Percentiles rank a stretch among this genome's conserved stretches.
phyloP scores from a whole-genome alignment of 2,113 vertebrate species.

The Ibidorhyncha struthersii region DNA sequence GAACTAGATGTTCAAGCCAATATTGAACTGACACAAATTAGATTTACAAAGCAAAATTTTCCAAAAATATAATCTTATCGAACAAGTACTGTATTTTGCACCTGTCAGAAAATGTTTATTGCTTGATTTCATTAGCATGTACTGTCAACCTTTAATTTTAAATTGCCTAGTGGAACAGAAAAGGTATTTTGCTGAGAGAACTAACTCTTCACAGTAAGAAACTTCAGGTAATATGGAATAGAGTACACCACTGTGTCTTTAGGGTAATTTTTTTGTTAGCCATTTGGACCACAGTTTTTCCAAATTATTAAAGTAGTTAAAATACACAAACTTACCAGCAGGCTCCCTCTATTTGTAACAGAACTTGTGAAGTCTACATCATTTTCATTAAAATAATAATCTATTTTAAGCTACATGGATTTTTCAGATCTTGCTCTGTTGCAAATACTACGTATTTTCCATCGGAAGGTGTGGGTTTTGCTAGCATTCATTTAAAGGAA shows the following conservation, averaged over 20 bases:
- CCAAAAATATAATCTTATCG: conserved; percentile 36
- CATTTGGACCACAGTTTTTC: not conserved
- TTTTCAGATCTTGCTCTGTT: not conserved
- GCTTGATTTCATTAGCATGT: conserved; percentile 67
- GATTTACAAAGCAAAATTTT: conserved; percentile 50
- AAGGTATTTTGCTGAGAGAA: not conserved
- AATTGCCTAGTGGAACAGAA: conserved; percentile 26
- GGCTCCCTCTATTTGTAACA: not conserved
- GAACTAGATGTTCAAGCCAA: conserved; percentile 39
- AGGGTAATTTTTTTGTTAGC: not conserved
- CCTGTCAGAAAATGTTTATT: conserved; percentile 52
- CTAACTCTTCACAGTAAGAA: not conserved
- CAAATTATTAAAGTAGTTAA: not conserved
- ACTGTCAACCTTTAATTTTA: conserved; percentile 51
- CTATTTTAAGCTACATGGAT: not conserved
- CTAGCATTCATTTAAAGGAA: not conserved
- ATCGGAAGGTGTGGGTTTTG: not conserved
- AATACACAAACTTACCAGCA: not conserved
- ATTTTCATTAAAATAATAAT: not conserved
- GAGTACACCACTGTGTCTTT: not conserved
- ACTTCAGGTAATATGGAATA: not conserved
- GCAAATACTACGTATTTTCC: not conserved
- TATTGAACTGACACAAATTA: conserved; percentile 63
- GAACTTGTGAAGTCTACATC: not conserved
- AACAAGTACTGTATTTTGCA: conserved; percentile 38